phyloP scores from a whole-genome alignment of 2,113 vertebrate genomes.

The Bostrychus sinensis region DNA sequence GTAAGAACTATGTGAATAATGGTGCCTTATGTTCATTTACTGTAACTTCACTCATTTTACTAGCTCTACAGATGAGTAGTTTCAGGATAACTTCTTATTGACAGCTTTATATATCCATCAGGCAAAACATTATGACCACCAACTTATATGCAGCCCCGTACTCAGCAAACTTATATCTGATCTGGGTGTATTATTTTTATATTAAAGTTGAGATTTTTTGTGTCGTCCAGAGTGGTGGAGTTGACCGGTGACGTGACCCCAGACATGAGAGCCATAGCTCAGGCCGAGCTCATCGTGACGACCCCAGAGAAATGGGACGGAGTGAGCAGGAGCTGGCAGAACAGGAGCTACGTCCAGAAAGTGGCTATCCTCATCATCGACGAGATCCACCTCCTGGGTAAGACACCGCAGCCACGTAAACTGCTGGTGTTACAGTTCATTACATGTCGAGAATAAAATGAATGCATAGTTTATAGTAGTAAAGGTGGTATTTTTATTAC shows the following conservation, averaged over 20 bases:
- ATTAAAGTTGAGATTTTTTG: not conserved
- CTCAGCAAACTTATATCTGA: too few relatives aligned
- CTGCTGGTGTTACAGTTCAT: not conserved
- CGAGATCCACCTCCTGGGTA: constrained; percentile 96
- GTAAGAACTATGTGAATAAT: constrained; percentile 74
- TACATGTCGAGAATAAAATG: not conserved
- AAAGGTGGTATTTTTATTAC: too few relatives aligned
- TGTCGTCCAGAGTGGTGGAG: constrained; percentile 88
- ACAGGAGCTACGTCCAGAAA: constrained; percentile 95
- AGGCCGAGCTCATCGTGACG: constrained; percentile 97
- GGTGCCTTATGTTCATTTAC: too few relatives aligned
- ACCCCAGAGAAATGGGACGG: constrained; percentile 99
- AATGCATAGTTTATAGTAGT: too few relatives aligned
- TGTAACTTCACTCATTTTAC: too few relatives aligned
- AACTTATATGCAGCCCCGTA: too few relatives aligned
- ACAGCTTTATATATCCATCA: too few relatives aligned
- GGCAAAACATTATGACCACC: too few relatives aligned
- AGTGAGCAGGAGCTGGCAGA: constrained; percentile 98
- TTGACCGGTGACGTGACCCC: constrained; percentile 96
- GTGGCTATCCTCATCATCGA: constrained; percentile 98
- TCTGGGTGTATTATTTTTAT: not conserved
- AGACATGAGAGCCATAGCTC: constrained; percentile 92
- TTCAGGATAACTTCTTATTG: too few relatives aligned
- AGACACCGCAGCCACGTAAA: constrained; percentile 5
- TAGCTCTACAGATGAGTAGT: too few relatives aligned